These are phyloP conservation scores for Sminthopsis crassicaudata DNA, from an alignment of 2,113 vertebrate species.

Conservation along the genomic window DNA sequence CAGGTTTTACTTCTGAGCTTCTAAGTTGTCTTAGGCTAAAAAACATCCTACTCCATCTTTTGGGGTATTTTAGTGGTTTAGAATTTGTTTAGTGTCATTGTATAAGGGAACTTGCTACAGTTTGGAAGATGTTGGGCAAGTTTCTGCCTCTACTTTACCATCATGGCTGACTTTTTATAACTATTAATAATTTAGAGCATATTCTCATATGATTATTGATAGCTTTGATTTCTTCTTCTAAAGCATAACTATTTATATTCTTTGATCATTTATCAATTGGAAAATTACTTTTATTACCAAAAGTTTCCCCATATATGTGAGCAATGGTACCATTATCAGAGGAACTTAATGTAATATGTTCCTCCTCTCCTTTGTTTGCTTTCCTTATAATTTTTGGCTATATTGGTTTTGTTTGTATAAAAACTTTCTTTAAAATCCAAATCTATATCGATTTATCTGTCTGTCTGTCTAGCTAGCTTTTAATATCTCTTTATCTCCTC, in stretches of 20 bases:
- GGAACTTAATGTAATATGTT: background rate
- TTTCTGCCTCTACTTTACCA: no score
- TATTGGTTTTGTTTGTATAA: background rate
- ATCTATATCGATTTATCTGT: no score
- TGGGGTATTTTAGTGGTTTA: no score
- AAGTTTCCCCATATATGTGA: background rate
- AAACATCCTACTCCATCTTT: no score
- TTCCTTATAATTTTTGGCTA: background rate
- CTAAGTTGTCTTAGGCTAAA: no score
- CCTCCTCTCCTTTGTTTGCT: background rate
- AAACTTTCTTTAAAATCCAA: no score
- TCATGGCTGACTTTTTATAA: background rate
- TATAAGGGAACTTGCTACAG: no score
- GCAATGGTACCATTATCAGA: background rate
- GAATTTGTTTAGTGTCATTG: no score
- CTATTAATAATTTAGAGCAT: background rate
- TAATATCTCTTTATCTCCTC: no score
- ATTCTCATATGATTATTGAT: background rate
- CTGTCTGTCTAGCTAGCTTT: no score
- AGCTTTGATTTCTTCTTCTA: background rate
- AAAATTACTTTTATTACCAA: background rate
- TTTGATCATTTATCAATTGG: background rate
- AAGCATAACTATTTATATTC: background rate
- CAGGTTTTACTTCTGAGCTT: no score
- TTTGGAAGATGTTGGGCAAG: no score